Percentiles rank a stretch among this genome's conserved stretches.
These are phyloP conservation scores for Plemyria rubiginata DNA, from an alignment of 2,888 invertebrate species.

Conservation along the genomic window DNA sequence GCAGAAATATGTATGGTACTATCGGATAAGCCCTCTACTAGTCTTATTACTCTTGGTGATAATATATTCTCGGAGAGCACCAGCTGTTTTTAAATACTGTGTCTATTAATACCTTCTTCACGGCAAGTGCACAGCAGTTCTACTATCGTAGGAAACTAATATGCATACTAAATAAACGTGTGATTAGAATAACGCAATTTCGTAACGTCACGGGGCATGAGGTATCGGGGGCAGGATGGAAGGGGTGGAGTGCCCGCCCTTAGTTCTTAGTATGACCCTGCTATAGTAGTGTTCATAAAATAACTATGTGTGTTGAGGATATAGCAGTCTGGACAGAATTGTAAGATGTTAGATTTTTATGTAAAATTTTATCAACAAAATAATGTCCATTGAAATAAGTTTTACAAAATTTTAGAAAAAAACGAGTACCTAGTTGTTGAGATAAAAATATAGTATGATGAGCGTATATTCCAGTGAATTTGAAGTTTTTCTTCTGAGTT, in stretches of 20 bases:
- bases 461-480: too few species aligned
- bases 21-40: too few species aligned
- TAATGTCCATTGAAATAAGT: too few species aligned
- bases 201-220: constrained; percentile 32
- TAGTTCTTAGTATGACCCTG: constrained; percentile 23
- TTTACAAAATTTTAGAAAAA: too few species aligned
- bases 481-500: too few species aligned
- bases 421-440: too few species aligned
- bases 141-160: constrained; percentile 36
- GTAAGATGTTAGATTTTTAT: background rate
- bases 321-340: background rate
- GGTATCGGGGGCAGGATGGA: constrained; percentile 29
- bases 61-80: background rate
- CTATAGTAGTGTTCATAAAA: background rate
- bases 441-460: too few species aligned
- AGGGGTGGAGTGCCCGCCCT: constrained; percentile 18
- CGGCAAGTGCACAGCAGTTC: constrained; percentile 29
- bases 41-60: too few species aligned
- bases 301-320: background rate
- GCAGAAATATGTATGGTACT: too few species aligned
- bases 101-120: constrained; percentile 32
- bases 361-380: too few species aligned
- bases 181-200: constrained; percentile 28
- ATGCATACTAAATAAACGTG: constrained; percentile 25
- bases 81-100: constrained; percentile 10